Evolutionary conservation across 2,888 invertebrate species (phyloP).

Genomic region (Hybos culiciformis): DNA sequence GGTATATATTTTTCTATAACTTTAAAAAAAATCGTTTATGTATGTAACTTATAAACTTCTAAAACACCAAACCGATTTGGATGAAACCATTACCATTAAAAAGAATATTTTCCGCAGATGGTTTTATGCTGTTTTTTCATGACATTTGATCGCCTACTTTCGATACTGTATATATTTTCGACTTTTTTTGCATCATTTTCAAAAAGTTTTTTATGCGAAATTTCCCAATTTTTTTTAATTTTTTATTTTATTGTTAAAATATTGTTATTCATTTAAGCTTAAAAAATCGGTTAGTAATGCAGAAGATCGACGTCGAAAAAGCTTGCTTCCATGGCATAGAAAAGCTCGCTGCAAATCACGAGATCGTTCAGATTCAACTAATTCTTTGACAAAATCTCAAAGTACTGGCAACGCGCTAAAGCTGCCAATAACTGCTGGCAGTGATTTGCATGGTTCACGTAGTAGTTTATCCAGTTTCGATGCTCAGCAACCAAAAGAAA

Average conservation of each 20-base stretch:
- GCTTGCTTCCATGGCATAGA: constrained; percentile 76
- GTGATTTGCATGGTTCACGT: constrained; percentile 32
- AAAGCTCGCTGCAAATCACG: constrained; percentile 57
- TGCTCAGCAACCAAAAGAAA: constrained; percentile 18
- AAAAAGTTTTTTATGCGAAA: background rate
- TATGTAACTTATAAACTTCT: too few species aligned
- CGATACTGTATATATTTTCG: background rate
- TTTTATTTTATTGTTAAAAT: constrained; percentile 1
- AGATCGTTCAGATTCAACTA: constrained; percentile 30
- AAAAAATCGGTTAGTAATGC: constrained; percentile 78
- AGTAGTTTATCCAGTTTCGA: constrained; percentile 34
- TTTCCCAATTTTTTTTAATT: background rate
- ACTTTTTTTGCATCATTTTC: background rate
- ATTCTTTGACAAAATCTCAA: constrained; percentile 8
- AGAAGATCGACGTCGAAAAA: constrained; percentile 78
- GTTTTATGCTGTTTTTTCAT: too few species aligned
- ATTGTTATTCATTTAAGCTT: constrained; percentile 37
- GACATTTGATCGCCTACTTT: background rate
- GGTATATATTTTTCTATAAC: too few species aligned
- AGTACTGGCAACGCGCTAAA: constrained; percentile 8
- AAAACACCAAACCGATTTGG: too few species aligned
- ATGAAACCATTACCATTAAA: too few species aligned
- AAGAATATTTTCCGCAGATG: too few species aligned
- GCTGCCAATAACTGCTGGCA: constrained; percentile 21
- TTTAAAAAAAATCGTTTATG: too few species aligned